These are phyloP conservation scores for Drosophila siamana DNA, from an alignment of 2,888 invertebrate species.

Conservation along the genomic window DNA sequence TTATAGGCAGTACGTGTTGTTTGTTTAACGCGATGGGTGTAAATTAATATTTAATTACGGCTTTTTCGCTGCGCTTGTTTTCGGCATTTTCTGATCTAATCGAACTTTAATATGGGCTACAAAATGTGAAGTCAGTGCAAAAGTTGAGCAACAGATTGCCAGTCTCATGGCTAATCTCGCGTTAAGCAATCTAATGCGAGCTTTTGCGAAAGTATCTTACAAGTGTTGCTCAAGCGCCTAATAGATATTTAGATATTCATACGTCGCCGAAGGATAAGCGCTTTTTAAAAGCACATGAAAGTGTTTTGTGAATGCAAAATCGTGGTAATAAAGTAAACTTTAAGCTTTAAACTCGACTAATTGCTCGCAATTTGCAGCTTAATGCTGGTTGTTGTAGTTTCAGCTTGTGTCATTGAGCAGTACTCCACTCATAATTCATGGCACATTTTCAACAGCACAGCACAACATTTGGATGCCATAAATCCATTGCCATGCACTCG, in stretches of 20 bases:
- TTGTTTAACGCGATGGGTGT: conserved; percentile 78
- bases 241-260: no score
- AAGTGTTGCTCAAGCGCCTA: not conserved
- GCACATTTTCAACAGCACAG: conserved; percentile 35
- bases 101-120: conserved; percentile 60
- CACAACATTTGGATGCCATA: conserved; percentile 58
- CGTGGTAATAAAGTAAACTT: not conserved
- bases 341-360: not conserved
- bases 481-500: conserved; percentile 75
- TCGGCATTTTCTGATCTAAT: conserved; percentile 70
- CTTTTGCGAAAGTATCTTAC: conserved; percentile 2
- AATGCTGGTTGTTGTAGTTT: not conserved
- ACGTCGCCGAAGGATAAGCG: not conserved
- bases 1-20: conserved; percentile 70
- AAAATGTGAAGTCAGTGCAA: conserved; percentile 40
- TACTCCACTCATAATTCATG: conserved; percentile 57
- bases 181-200: conserved; percentile 53
- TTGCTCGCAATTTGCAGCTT: not conserved
- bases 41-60: conserved; percentile 84
- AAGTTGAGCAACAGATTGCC: conserved; percentile 8
- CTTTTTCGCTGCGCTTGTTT: conserved; percentile 51
- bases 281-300: not conserved
- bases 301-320: not conserved
- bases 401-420: conserved; percentile 38
- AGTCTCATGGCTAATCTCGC: conserved; percentile 9